Percentiles rank a stretch among this genome's conserved stretches.
These are phyloP conservation scores for Aphrophora alni DNA, from an alignment of 2,888 invertebrate genomes.

Conservation along the genomic window DNA sequence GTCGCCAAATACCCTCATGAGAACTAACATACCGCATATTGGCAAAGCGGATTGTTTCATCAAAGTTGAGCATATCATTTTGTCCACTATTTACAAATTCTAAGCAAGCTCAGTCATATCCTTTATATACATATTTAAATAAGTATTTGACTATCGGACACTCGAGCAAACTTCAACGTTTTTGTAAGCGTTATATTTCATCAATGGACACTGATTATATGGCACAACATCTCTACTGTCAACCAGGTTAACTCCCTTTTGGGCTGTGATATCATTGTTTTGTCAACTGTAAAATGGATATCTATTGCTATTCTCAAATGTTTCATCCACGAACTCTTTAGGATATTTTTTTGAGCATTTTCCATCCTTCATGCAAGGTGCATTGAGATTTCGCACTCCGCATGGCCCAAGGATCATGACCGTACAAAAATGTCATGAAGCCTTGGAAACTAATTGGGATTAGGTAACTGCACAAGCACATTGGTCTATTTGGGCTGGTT, in stretches of 20 bases:
- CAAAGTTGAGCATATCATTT: background rate
- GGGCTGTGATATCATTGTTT: slow-evolving; percentile 2
- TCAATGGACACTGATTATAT: slow-evolving; percentile 28
- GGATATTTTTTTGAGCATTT: too few relatives aligned
- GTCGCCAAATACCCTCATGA: slow-evolving; percentile 1
- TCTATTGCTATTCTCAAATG: background rate
- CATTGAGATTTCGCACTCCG: background rate
- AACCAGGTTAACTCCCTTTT: background rate
- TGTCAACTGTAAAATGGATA: background rate
- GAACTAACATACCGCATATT: slow-evolving; percentile 34
- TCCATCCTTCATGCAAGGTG: background rate
- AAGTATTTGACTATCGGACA: slow-evolving; percentile 39
- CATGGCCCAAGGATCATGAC: slow-evolving; percentile 15
- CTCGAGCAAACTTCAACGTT: slow-evolving; percentile 26
- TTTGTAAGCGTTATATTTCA: slow-evolving; percentile 21
- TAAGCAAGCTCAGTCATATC: slow-evolving; percentile 28
- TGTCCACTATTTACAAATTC: background rate
- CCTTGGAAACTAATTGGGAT: background rate
- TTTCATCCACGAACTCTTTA: too few relatives aligned
- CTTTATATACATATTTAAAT: slow-evolving; percentile 41
- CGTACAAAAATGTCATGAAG: background rate
- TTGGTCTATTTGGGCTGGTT: slow-evolving; percentile 11
- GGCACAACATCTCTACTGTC: slow-evolving; percentile 32
- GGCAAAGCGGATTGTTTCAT: slow-evolving; percentile 11
- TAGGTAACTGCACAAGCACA: slow-evolving; percentile 18